phyloP scores from a whole-genome alignment of 35 echinoderm and acorn worm species.

The Holothuria glaberrima region DNA sequence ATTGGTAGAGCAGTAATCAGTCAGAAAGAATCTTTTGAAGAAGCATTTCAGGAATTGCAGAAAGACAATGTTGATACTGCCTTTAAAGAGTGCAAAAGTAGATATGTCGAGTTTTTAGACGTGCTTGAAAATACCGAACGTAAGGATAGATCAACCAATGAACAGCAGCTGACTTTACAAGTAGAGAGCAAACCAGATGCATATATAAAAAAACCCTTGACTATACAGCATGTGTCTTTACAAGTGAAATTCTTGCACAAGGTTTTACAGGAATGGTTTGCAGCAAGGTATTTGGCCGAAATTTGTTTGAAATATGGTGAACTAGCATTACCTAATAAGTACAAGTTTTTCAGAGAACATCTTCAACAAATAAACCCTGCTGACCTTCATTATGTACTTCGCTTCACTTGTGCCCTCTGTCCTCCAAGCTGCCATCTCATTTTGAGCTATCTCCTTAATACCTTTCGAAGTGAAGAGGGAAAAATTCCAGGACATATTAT shows the following conservation, averaged over 20 bases:
- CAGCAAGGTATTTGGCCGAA: not conserved
- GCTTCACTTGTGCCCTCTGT: not conserved
- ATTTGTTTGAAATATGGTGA: not conserved
- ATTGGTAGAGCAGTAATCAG: too few relatives aligned
- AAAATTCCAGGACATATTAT: slow-evolving; percentile 9
- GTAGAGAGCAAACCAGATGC: too few relatives aligned
- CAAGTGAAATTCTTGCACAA: slow-evolving; percentile 1
- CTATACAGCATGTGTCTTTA: not conserved
- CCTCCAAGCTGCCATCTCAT: slow-evolving; percentile 14
- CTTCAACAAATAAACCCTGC: not conserved
- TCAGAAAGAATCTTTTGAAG: too few relatives aligned
- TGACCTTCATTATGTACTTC: slow-evolving; percentile 9
- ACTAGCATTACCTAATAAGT: not conserved
- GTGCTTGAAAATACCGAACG: too few relatives aligned
- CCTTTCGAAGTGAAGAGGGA: not conserved
- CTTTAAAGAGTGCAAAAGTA: too few relatives aligned
- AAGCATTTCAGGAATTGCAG: too few relatives aligned
- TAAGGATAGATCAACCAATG: too few relatives aligned
- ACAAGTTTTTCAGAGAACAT: not conserved
- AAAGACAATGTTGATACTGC: too few relatives aligned
- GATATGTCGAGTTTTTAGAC: too few relatives aligned
- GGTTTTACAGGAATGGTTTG: slow-evolving; percentile 18
- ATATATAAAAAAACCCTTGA: not conserved
- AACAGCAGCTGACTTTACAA: too few relatives aligned
- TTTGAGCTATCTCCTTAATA: not conserved